Evolutionary conservation across 53 echinoderm and acorn worm genomes (phyloP), one percentile per base, ranked within the genome.

Genomic region (Mesocentrotus franciscanus): DNA sequence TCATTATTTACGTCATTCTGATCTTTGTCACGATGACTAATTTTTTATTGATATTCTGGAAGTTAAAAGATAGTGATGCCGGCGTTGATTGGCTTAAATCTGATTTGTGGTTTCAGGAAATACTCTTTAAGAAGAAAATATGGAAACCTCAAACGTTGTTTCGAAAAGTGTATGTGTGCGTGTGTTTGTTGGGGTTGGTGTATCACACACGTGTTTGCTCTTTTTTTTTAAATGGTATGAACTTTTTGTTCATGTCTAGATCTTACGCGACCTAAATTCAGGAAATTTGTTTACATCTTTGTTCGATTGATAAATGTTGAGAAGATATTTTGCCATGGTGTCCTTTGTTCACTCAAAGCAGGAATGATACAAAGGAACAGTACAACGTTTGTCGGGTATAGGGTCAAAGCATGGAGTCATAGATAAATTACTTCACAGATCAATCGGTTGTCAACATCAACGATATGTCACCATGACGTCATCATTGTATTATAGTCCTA

Each of bases 401-500:
- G 42, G 81, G 42, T 81, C 39, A 81, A 81, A 8, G 18, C 12
- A 39, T 81, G 39, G 15, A 81, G 81, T 81, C 81, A 81, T 20
- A 3, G 9, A 17, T 42, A 17, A 36, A 81, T 81, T 22, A 42
- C 20, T 81, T 33, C 20, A 39, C 39, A 39, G 4, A 42, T 81
- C 18, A 81, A 81, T 8, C 39, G 36, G 20, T 81, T 81, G 81
- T 39, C 81, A 81, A 81, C 79, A 39, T 79, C 79, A 79, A 18
- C 42, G 42, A 81, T 42, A 81, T 42, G 36, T 81, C 81, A 81
- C 42, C 42, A 81, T 81, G 81, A 81, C 81, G 81, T 81, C 81
- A 81, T 81, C 81, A 81, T 20, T 81, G 42, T 39, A 81, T 39
- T 8, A 42, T 36, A 17, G 20, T 64, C 49, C 49, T 49, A 49